Base-by-base conservation (phyloP, 1,140 invertebrate genomes). In the Drosophila carrolli region DNA sequence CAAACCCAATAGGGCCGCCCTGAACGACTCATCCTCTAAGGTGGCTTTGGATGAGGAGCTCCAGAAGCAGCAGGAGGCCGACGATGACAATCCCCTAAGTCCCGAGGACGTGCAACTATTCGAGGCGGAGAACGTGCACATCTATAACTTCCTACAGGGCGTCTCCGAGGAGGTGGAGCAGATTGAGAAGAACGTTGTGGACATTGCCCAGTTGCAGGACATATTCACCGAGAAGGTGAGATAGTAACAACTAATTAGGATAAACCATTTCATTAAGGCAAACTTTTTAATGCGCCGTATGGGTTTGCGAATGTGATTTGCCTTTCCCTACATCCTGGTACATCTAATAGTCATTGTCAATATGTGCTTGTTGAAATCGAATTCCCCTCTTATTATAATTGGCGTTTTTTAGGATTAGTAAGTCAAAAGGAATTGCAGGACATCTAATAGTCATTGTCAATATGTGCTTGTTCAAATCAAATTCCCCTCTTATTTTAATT, bases 171-270 rank as follows among this genome's bases (percentile, higher is more conserved):
- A 97, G 92, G 96, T 99, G 0, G 96, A 95, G 89, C 97, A 96
- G 90, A 97, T 98, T 75, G 96, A 98, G 92, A 97, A 95, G 75
- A 98, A 98, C 94, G 97, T 99, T 2, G 95, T 98, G 3, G 97
- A 99, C 91, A 98, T 99, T 74, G 97, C 98, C 53, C 96, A 97
- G 92, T 93, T 99, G n/a, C 98, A 99, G 92, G 96, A 99, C 93
- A 95, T 98, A 68, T 99, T 99, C 83, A 97, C 98, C 6, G 98
- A 99, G 93, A 99, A 99, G 93, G 97, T 99, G 27, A 51, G 48
- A 16, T 50, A 14, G 37, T 38, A 40, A 14, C 38, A 40, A 40
- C 13, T 4, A 9, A 50, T 23, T 23, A 23, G 23, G 4, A 23
- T 23, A 23, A 23, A 23, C 4, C 23, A 23, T 4, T 4, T 2